phyloP scores from a whole-genome alignment of 2,888 invertebrate species.

The Ennomos erosarius region DNA sequence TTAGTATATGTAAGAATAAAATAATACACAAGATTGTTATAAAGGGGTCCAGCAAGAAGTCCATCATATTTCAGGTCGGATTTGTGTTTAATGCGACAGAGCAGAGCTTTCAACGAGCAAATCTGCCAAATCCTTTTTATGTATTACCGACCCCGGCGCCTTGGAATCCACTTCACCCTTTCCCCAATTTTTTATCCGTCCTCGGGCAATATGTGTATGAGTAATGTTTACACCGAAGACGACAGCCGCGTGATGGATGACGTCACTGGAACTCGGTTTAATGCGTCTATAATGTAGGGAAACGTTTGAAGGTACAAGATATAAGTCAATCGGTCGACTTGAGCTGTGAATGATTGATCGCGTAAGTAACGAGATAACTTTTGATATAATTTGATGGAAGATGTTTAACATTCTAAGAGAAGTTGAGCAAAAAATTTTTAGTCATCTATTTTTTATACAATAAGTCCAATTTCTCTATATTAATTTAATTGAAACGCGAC shows the following conservation, averaged over 20 bases:
- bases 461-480: too few relatives aligned
- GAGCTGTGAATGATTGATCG: constrained; percentile 13
- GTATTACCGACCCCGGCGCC: constrained; percentile 5
- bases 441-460: too few relatives aligned
- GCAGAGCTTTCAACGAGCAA: constrained; percentile 22
- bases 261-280: constrained; percentile 9
- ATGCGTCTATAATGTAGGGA: constrained; percentile 10
- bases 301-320: constrained; percentile 3
- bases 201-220: constrained; percentile 53
- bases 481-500: too few relatives aligned
- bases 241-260: constrained; percentile 34
- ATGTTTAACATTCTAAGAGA: constrained; percentile 2
- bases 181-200: constrained; percentile 14
- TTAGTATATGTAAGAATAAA: too few relatives aligned
- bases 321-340: constrained; percentile 7
- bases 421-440: too few relatives aligned
- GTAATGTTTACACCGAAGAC: constrained; percentile 47
- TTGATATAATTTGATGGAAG: constrained; percentile 6
- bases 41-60: too few relatives aligned
- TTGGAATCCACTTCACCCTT: constrained; percentile 25
- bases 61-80: constrained; percentile 4
- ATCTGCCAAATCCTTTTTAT: constrained; percentile 26
- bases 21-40: too few relatives aligned
- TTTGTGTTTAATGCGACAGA: constrained; percentile 18
- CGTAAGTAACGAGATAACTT: neutral